Percentiles rank a stretch among this genome's conserved stretches.
These are phyloP conservation scores for Narcine bancroftii DNA, from an alignment of 2,113 vertebrate species.

Conservation along the genomic window DNA sequence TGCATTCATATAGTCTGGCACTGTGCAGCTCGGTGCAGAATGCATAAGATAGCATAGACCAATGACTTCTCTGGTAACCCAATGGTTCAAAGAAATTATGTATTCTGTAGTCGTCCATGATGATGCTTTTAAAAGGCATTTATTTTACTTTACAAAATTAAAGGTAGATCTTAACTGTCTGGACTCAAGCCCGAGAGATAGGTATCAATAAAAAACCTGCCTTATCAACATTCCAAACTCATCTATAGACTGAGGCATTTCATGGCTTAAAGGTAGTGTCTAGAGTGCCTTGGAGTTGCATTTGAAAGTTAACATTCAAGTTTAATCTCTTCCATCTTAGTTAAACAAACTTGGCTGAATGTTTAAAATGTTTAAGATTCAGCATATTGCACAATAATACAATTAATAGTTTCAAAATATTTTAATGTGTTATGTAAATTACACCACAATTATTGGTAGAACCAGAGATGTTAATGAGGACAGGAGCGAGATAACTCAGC, in stretches of 20 bases:
- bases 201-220: neutral
- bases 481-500: too few species aligned
- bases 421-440: neutral
- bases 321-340: neutral
- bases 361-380: neutral
- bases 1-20: neutral
- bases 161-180: neutral
- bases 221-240: neutral
- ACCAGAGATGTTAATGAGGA: too few species aligned
- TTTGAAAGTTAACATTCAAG: neutral
- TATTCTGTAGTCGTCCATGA: neutral
- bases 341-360: neutral
- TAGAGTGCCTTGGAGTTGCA: neutral
- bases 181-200: neutral
- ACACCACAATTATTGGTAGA: too few species aligned
- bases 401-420: neutral
- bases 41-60: neutral
- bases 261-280: neutral
- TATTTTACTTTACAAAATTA: constrained; percentile 18
- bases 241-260: neutral
- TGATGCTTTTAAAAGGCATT: neutral
- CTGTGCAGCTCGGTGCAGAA: neutral
- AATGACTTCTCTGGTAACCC: neutral
- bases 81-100: neutral
- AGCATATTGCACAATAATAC: neutral